Evolutionary conservation across 64 coral and sea anemone genomes (phyloP).

Genomic region (Montipora sp.): DNA sequence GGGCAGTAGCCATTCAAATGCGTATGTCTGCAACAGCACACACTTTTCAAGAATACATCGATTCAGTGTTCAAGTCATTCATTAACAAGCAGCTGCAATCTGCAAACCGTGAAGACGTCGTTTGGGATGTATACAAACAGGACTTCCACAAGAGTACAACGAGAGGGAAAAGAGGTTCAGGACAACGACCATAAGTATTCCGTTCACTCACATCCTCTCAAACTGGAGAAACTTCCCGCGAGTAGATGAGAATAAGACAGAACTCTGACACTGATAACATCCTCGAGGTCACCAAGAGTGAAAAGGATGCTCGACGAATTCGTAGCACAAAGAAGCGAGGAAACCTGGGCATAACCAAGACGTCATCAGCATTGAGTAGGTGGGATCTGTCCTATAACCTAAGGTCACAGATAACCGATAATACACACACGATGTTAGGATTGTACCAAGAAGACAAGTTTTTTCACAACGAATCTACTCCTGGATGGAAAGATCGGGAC

Average conservation of each 20-base stretch:
- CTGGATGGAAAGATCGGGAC: too few relatives aligned
- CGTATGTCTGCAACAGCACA: neutral
- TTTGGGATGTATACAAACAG: slow-evolving; percentile 6
- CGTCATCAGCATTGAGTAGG: too few relatives aligned
- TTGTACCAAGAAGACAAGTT: too few relatives aligned
- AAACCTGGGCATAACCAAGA: too few relatives aligned
- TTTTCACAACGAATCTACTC: too few relatives aligned
- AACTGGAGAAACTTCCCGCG: slow-evolving; percentile 32
- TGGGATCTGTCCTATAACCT: too few relatives aligned
- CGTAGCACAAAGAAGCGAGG: too few relatives aligned
- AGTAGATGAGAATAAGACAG: neutral
- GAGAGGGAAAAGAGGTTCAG: slow-evolving; percentile 38
- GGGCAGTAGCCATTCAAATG: slow-evolving; percentile 26
- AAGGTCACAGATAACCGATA: too few relatives aligned
- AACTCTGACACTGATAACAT: neutral
- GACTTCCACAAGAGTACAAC: neutral
- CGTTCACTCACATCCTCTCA: neutral
- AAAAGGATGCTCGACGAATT: too few relatives aligned
- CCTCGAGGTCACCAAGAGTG: too few relatives aligned
- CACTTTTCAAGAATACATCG: slow-evolving; percentile 39
- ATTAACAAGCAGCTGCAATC: slow-evolving; percentile 3
- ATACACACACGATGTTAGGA: too few relatives aligned
- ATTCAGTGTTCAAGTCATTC: slow-evolving; percentile 3
- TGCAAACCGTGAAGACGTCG: too few relatives aligned
- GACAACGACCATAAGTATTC: neutral